Conservation (phyloP, 2,113 vertebrate genomes). For the Cygnus buccinator region DNA sequence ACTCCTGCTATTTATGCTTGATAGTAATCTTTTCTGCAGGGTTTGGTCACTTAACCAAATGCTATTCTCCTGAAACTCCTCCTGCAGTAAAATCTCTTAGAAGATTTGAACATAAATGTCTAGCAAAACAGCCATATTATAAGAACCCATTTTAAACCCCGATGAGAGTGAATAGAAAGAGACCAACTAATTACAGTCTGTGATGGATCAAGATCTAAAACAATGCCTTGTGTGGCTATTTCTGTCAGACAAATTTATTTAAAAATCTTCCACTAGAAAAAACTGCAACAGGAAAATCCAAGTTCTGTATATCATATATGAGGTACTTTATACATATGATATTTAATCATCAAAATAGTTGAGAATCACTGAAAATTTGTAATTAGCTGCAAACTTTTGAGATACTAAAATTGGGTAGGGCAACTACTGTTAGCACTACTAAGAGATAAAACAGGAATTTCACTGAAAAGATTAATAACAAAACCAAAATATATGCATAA, state of each 20-base stretch:
- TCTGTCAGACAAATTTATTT: neutral
- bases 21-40: neutral
- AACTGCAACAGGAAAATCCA: neutral
- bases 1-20: fast-evolving
- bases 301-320: neutral
- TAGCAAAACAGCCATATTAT: neutral
- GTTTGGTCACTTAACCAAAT: neutral
- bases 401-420: neutral
- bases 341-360: neutral
- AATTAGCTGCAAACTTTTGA: neutral
- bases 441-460: neutral
- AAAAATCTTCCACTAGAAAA: neutral
- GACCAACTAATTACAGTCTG: neutral
- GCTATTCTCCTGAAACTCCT: neutral
- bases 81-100: neutral
- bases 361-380: neutral
- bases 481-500: neutral
- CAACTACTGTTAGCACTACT: neutral
- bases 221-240: neutral
- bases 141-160: neutral
- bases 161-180: neutral
- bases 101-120: neutral
- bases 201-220: neutral
- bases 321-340: neutral
- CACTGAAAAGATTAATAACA: neutral